Percentiles rank a stretch among this genome's conserved stretches.
Conservation (phyloP, 64 coral and sea anemone species). For the Cladopsammia gracilis region DNA sequence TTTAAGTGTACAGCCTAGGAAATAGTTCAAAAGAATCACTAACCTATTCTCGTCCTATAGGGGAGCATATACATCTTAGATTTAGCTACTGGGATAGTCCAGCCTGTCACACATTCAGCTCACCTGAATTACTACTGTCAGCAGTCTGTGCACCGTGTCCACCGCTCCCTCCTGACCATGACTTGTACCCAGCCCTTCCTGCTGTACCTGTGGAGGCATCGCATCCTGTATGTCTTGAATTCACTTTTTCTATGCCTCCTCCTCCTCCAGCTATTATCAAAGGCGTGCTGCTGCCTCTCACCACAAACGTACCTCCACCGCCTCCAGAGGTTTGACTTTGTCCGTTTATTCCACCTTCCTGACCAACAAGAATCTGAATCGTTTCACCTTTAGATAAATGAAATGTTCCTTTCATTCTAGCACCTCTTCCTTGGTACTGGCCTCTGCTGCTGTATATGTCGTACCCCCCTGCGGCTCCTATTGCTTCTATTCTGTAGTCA, state of each 20-base stretch:
- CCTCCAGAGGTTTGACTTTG: background rate
- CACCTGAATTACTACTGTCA: background rate
- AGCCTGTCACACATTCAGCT: background rate
- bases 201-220: background rate
- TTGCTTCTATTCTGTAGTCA: slow-evolving; percentile 41
- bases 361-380: slow-evolving; percentile 39
- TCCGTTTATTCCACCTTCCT: background rate
- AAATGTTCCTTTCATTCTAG: slow-evolving; percentile 50
- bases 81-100: background rate
- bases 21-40: no score
- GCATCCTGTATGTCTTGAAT: background rate
- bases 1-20: no score
- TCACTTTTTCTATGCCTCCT: background rate
- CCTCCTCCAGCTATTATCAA: no score
- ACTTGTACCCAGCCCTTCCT: background rate
- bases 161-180: background rate
- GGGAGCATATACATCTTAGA: no score
- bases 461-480: slow-evolving; percentile 46
- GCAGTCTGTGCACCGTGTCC: background rate
- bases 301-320: slow-evolving; percentile 52
- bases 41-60: no score
- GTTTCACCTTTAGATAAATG: background rate
- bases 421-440: slow-evolving; percentile 24
- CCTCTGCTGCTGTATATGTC: background rate
- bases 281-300: no score